Evolutionary conservation across 2,113 vertebrate species (phyloP), one percentile per base, ranked within the genome.

Genomic region (Eublepharis macularius): DNA sequence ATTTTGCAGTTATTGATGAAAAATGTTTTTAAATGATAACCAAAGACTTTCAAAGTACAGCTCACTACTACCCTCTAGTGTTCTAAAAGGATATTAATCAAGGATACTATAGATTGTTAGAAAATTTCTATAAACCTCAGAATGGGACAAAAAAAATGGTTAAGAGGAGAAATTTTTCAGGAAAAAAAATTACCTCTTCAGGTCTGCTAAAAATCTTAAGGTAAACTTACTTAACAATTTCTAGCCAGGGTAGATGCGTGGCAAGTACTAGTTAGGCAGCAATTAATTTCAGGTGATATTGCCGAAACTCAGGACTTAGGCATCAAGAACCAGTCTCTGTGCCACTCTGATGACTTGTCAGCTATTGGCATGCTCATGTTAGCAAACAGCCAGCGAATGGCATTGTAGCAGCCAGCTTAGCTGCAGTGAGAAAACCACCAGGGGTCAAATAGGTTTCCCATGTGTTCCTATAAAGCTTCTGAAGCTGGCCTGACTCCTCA

Each of bases 1-100:
- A 0, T 0, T 1, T 51, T 43, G 16, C 41, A 19, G 0, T 10
- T 0, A 39, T 39, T 21, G 47, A 80, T 69, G 29, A 3, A 9
- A 8, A 3, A 39, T 8, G 12, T 26, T 41, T 49, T 9, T 41
- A 70, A 85, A 47, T 5, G 32, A 29, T 39, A 9, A 36, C 12
- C 60, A 47, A 80, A 80, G 32, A 45, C n/a, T 3, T 34, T 0
- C 4, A 81, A 84, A 57, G 0, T 2, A 24, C 0, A 13, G 88
- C 88, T 82, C 83, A 75, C 76, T 21, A 84, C 91, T 87, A 94
- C 94, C 96, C 95, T 88, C 96, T 96, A 95, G 95, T 92, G 96
- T 41, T 90, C 84, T 54, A 2, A 36, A 76, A 0, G 24, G 26
- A 47, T 84, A 49, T 36, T 68, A 51, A n/a, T n/a, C n/a, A n/a